phyloP scores from a whole-genome alignment of 2,888 invertebrate species.

The Noctua janthe region DNA sequence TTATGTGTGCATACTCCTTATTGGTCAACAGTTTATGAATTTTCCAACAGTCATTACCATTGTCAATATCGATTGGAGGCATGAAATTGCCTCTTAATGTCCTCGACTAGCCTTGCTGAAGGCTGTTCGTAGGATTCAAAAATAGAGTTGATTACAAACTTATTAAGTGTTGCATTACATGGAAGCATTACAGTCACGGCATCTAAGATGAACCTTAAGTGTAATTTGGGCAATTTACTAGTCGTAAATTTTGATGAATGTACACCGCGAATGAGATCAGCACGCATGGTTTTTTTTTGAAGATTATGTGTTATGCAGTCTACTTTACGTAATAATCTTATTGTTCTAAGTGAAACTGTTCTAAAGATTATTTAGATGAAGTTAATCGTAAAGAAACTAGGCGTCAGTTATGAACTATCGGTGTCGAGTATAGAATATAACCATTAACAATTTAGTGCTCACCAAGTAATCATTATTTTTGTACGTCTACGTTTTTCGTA shows the following conservation, averaged over 20 bases:
- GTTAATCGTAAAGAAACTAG: constrained; percentile 14
- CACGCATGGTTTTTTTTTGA: constrained; percentile 50
- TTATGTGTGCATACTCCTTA: constrained; percentile 42
- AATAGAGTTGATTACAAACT: constrained; percentile 41
- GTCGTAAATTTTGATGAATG: constrained; percentile 54
- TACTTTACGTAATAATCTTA: constrained; percentile 42
- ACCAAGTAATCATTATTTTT: background rate
- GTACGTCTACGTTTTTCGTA: background rate
- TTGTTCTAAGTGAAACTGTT: constrained; percentile 51
- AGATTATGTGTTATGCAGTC: constrained; percentile 36
- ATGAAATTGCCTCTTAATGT: constrained; percentile 49
- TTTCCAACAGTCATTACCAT: constrained; percentile 47
- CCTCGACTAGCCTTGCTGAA: constrained; percentile 41
- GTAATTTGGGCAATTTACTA: constrained; percentile 54
- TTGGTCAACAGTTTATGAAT: constrained; percentile 41
- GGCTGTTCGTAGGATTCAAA: constrained; percentile 36
- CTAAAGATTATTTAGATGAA: constrained; percentile 26
- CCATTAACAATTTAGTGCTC: background rate
- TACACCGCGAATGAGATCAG: constrained; percentile 25
- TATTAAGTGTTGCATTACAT: constrained; percentile 24
- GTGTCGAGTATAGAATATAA: constrained; percentile 4
- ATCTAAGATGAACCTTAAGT: constrained; percentile 44
- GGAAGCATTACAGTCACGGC: constrained; percentile 41
- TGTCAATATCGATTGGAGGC: constrained; percentile 43
- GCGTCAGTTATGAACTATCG: constrained; percentile 1